Evolutionary conservation across 2,888 invertebrate species (phyloP).

Genomic region (Rhagophthalmus giganteus): DNA sequence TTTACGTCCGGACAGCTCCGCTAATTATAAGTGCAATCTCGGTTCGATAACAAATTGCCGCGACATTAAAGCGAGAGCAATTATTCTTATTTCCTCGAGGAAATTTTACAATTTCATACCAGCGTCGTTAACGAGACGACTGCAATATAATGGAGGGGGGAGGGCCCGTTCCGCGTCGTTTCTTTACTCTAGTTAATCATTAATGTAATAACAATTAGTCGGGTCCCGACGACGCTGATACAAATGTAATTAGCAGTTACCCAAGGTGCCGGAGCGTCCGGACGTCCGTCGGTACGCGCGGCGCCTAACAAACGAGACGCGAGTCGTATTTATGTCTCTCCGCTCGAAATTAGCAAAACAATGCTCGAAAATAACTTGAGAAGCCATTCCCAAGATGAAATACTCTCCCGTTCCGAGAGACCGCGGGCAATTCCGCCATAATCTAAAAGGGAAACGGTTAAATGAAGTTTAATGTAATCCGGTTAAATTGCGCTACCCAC

Average conservation of each 20-base stretch:
- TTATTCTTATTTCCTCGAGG: constrained; percentile 38
- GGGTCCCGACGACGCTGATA: constrained; percentile 33
- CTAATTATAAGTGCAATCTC: constrained; percentile 33
- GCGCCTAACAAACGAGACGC: constrained; percentile 39
- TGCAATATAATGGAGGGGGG: constrained; percentile 34
- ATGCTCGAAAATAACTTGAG: constrained; percentile 32
- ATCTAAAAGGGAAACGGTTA: constrained; percentile 36
- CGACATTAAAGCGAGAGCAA: constrained; percentile 33
- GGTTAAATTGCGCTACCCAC: constrained; percentile 34
- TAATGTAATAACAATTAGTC: constrained; percentile 38
- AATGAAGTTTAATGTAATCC: constrained; percentile 42
- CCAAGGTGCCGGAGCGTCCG: constrained; percentile 33
- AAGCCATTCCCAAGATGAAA: constrained; percentile 30
- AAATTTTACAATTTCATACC: constrained; percentile 36
- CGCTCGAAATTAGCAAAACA: constrained; percentile 39
- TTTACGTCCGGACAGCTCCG: constrained; percentile 18
- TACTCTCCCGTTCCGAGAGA: constrained; percentile 28
- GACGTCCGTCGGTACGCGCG: constrained; percentile 35
- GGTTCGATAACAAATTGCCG: constrained; percentile 34
- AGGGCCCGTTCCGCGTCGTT: constrained; percentile 23
- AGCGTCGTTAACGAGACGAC: constrained; percentile 35
- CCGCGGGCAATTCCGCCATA: constrained; percentile 34
- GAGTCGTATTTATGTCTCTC: constrained; percentile 30
- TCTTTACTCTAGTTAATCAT: constrained; percentile 28
- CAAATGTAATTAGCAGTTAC: constrained; percentile 37